phyloP scores from a whole-genome alignment of 2,888 invertebrate genomes.

The Alloplasta piceator region DNA sequence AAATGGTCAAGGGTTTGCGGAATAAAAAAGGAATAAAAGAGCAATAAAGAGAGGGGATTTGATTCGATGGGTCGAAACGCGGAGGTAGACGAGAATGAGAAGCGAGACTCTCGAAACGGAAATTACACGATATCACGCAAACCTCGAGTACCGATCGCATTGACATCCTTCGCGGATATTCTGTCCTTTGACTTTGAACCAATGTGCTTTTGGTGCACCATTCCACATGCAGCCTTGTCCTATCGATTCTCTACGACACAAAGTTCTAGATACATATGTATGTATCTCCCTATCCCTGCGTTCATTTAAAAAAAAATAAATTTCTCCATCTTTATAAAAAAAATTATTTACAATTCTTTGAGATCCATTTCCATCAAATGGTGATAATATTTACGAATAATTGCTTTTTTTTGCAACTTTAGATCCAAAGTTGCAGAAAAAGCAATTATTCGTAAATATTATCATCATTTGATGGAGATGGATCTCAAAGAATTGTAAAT shows the following conservation, averaged over 20 bases:
- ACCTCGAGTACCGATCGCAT: conserved; percentile 23
- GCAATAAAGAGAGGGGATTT: conserved; percentile 21
- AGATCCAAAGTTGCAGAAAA: no score
- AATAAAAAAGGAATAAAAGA: conserved; percentile 14
- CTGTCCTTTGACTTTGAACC: conserved; percentile 35
- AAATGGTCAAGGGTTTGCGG: conserved; percentile 15
- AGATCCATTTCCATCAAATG: no score
- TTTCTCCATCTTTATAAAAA: no score
- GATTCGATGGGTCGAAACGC: conserved; percentile 23
- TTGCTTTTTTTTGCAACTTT: no score
- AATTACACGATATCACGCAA: conserved; percentile 55
- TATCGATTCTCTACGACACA: no score
- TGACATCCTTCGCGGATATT: conserved; percentile 36
- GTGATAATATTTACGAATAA: no score
- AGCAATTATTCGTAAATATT: no score
- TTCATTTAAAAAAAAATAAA: no score
- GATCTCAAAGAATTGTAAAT: no score
- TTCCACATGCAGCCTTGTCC: no score
- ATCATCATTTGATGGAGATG: no score
- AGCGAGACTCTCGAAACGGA: conserved; percentile 42
- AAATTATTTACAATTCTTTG: no score
- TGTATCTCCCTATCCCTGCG: background rate
- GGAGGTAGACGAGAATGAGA: background rate
- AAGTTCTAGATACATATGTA: background rate
- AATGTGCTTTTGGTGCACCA: conserved; percentile 4